Conservation (phyloP, 2,113 vertebrate species). For the Heptranchias perlo region DNA sequence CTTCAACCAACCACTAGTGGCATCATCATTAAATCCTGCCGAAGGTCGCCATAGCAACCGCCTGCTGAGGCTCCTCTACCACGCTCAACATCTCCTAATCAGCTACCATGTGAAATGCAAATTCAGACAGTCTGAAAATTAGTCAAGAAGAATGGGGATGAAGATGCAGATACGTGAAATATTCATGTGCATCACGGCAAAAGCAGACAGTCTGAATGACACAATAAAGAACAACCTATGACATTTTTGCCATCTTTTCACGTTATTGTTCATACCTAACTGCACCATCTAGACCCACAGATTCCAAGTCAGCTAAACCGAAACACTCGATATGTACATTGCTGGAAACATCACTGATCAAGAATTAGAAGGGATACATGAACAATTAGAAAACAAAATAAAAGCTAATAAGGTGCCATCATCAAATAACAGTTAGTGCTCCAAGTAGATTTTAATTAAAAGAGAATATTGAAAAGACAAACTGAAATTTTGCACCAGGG, state of each 20-base stretch:
- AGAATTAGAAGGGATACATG: constrained; percentile 13
- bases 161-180: constrained; percentile 97
- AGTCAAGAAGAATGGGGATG: constrained; percentile 87
- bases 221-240: constrained; percentile 98
- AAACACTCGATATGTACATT: not conserved
- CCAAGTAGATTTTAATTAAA: constrained; percentile 13
- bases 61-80: constrained; percentile 81
- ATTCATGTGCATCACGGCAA: constrained; percentile 84
- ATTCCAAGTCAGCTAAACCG: constrained; percentile 52
- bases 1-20: constrained; percentile 76
- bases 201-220: constrained; percentile 90
- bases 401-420: constrained; percentile 6
- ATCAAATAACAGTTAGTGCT: not conserved
- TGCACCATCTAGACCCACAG: constrained; percentile 65
- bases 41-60: constrained; percentile 94
- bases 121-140: constrained; percentile 98
- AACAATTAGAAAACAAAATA: constrained; percentile 38
- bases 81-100: constrained; percentile 76
- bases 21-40: constrained; percentile 92
- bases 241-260: constrained; percentile 74
- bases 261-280: constrained; percentile 89
- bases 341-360: constrained; percentile 19
- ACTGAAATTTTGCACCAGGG: constrained; percentile 19
- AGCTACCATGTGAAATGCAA: constrained; percentile 95
- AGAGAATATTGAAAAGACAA: not conserved